Evolutionary conservation across 1,140 invertebrate species (phyloP), one percentile per base, ranked within the genome.

Genomic region (Polypedilum vanderplanki): DNA sequence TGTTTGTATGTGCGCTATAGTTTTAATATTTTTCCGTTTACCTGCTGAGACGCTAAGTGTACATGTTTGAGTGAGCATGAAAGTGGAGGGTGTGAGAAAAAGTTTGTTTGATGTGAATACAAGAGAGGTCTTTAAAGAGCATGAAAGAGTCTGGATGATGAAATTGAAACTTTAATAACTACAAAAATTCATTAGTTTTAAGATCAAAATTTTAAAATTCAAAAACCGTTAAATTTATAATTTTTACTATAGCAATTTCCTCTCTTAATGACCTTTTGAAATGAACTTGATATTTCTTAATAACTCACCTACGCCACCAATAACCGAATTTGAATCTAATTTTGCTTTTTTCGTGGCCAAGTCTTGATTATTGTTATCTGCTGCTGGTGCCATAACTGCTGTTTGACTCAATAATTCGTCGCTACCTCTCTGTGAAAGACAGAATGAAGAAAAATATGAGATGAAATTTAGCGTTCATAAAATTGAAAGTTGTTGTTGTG

Each of bases 401-500:
- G 91, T 92, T 87, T 95, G 93, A 83, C 93, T 94, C 85, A 96
- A 87, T 84, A 97, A 89, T 88, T 96, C 94, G 88, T 96, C 95
- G 83, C 93, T 95, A 86, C 94, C 94, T 87, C 95, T 93, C 95
- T 97, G 90, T 9, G 92, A 93, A 82, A 83, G 85, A 33, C 24
- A 80, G 85, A 85, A 84, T 78, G 81, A 80, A 77, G 79, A 78
- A 77, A 79, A 77, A 77, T 40, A 75, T 67, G 77, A 75, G 5
- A 33, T 33, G 24, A 33, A 33, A 33, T 33, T 33, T 33, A 33
- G 24, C 24, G 24, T 33, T 33, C 24, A 33, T 33, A 33, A 33
- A 33, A 5, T 33, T 33, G 24, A 33, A 33, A 33, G 24, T 33
- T 33, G 24, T 33, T 33, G 1, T 33, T 33, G 24, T 33, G n/a